Conservation (phyloP, 2,888 invertebrate species). For the Buathra laborator region DNA sequence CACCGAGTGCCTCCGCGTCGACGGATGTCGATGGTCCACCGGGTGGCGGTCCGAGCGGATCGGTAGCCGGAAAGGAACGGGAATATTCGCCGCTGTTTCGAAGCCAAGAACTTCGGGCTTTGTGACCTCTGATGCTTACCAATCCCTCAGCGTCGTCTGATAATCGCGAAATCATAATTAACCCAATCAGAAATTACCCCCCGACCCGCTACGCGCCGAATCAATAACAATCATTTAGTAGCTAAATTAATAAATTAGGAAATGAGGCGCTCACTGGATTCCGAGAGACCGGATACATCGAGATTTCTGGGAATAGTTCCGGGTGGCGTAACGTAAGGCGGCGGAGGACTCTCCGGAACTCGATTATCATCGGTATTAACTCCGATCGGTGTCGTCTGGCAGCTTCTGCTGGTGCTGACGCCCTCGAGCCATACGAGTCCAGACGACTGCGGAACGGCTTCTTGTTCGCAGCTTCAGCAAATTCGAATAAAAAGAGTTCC, state of each 20-base stretch:
- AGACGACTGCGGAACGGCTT: conserved; percentile 66
- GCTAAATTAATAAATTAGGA: too few relatives aligned
- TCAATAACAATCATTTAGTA: not conserved
- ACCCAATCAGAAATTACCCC: not conserved
- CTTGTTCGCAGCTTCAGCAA: conserved; percentile 69
- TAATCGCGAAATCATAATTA: not conserved
- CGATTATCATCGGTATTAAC: conserved; percentile 14
- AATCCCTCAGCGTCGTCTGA: conserved; percentile 45
- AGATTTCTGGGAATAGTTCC: conserved; percentile 75
- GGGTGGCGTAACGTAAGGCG: conserved; percentile 82
- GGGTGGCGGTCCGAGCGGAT: conserved; percentile 26
- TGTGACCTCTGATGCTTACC: conserved; percentile 61
- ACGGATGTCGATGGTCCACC: conserved; percentile 70
- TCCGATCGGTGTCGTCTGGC: conserved; percentile 66
- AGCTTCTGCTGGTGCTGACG: conserved; percentile 70
- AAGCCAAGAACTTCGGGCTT: conserved; percentile 71
- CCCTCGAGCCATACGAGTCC: conserved; percentile 62
- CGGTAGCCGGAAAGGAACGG: conserved; percentile 69
- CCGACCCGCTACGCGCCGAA: too few relatives aligned
- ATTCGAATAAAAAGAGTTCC: not conserved
- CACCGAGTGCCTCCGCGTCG: conserved; percentile 79
- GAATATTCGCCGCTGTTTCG: conserved; percentile 72
- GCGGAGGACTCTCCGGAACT: conserved; percentile 82
- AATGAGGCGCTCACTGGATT: conserved; percentile 56
- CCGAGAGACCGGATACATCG: conserved; percentile 54